Conservation (phyloP, 2,113 vertebrate species). For the Carassius auratus region DNA sequence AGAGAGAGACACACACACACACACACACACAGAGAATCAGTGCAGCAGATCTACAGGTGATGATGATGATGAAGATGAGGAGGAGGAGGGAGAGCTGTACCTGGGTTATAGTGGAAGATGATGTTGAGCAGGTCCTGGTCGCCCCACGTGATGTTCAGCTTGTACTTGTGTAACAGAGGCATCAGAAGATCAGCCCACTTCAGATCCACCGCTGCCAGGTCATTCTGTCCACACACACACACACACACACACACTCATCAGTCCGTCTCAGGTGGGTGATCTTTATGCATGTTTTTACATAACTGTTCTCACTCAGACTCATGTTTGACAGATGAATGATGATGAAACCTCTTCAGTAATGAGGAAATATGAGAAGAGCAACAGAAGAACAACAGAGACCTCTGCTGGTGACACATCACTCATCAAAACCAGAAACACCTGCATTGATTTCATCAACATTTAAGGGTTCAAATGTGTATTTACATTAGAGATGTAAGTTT, state of each 20-base stretch:
- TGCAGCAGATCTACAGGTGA: no score
- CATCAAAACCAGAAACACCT: background rate
- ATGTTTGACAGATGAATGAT: background rate
- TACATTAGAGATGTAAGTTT: no score
- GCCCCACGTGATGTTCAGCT: constrained; percentile 97
- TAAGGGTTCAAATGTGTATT: background rate
- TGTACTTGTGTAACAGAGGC: constrained; percentile 95
- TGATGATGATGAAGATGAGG: no score
- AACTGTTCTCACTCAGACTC: background rate
- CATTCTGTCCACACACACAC: constrained; percentile 79
- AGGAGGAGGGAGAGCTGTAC: constrained; percentile 65
- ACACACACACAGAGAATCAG: no score
- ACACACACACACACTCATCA: background rate
- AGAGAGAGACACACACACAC: no score
- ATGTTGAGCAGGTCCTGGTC: constrained; percentile 98
- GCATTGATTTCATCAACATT: background rate
- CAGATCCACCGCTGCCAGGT: constrained; percentile 82
- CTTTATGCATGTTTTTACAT: background rate
- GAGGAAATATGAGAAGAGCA: constrained; percentile 18
- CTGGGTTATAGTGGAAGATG: constrained; percentile 95
- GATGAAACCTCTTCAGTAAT: constrained; percentile 32
- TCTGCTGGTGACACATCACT: constrained; percentile 63
- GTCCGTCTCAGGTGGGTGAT: background rate
- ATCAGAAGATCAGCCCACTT: constrained; percentile 91
- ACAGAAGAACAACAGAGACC: constrained; percentile 65